These are phyloP conservation scores for Trachythela sp. DNA, from an alignment of 64 coral and sea anemone species.

Conservation along the genomic window DNA sequence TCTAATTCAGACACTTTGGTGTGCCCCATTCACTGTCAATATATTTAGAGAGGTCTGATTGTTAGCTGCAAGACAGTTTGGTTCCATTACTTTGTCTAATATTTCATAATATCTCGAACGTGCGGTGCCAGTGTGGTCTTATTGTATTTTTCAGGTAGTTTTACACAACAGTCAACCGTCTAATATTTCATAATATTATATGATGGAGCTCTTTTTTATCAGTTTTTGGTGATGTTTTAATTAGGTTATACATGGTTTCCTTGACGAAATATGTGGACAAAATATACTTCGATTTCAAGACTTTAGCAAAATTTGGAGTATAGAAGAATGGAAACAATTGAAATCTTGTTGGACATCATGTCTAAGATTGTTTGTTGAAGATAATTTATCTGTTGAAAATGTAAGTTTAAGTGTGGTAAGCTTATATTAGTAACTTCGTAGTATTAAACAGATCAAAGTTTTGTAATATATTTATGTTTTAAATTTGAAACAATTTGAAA, in stretches of 20 bases:
- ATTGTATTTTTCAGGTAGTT: too few relatives aligned
- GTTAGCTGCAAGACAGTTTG: too few relatives aligned
- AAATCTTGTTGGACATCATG: neutral
- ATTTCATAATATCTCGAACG: too few relatives aligned
- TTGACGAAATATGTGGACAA: constrained; percentile 73
- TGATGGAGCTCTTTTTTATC: too few relatives aligned
- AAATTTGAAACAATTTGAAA: too few relatives aligned
- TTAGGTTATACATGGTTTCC: constrained; percentile 67
- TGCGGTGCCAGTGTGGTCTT: too few relatives aligned
- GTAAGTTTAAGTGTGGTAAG: neutral
- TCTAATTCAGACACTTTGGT: too few relatives aligned
- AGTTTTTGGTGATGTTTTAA: neutral
- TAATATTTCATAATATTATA: too few relatives aligned
- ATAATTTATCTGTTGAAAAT: constrained; percentile 6
- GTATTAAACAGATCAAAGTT: neutral
- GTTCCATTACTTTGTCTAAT: too few relatives aligned
- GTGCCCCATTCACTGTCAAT: too few relatives aligned
- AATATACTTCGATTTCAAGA: constrained; percentile 63
- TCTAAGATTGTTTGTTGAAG: neutral
- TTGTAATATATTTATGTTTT: neutral
- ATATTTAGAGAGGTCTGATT: too few relatives aligned
- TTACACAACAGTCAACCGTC: too few relatives aligned
- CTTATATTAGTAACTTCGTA: neutral
- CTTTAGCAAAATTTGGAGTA: constrained; percentile 80
- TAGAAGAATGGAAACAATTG: constrained; percentile 76